Percentiles rank a stretch among this genome's conserved stretches.
Conservation (phyloP, 2,113 vertebrate species). For the Ivindomyrus marchei region DNA sequence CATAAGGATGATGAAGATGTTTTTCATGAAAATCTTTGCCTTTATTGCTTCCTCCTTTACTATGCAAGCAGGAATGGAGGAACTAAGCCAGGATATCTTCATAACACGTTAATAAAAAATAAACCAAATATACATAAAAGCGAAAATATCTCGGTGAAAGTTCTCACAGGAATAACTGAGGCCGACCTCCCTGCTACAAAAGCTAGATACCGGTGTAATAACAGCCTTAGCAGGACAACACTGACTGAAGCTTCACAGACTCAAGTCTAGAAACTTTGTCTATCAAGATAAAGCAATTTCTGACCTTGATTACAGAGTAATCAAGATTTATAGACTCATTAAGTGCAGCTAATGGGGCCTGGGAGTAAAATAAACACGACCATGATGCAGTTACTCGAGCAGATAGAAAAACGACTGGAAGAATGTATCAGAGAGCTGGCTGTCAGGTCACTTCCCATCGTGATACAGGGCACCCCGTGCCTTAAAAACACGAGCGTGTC, state of each 20-base stretch:
- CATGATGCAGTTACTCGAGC: not conserved
- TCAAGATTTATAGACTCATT: not conserved
- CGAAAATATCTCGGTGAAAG: not conserved
- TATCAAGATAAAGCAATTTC: not conserved
- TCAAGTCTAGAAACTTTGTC: not conserved
- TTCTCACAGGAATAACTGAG: not conserved
- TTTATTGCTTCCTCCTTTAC: not conserved
- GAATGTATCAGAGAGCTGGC: not conserved
- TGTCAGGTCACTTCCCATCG: not conserved
- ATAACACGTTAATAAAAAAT: not conserved
- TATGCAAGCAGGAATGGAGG: not conserved
- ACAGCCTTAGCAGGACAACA: not conserved
- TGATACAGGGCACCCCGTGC: not conserved
- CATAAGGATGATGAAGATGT: not conserved
- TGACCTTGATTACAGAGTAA: not conserved
- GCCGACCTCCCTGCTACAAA: not conserved
- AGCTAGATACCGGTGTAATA: not conserved
- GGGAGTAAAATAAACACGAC: not conserved
- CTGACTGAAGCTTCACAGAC: not conserved
- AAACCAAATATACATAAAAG: not conserved
- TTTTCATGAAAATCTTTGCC: not conserved
- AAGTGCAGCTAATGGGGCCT: not conserved
- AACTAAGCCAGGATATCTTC: not conserved
- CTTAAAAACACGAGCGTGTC: not conserved
- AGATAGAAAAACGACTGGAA: not conserved